Conservation (phyloP, 2,113 vertebrate genomes). For the Thamnophis sirtalis region DNA sequence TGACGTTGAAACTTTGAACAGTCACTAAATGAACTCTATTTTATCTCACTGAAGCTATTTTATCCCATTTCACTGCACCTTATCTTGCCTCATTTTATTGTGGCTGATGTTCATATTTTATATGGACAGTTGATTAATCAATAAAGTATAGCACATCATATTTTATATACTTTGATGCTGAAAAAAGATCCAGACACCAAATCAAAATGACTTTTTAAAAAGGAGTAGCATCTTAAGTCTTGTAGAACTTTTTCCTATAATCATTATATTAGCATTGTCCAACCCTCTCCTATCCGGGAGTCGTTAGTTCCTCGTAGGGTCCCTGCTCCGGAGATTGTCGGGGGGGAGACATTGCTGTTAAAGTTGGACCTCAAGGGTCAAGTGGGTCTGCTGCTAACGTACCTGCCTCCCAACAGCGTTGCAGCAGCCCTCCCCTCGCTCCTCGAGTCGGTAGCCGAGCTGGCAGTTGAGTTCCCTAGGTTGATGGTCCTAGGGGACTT, state of each 20-base stretch:
- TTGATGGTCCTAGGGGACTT: too few species aligned
- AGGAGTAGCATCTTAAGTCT: neutral
- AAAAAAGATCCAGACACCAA: neutral
- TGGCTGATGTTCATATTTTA: neutral
- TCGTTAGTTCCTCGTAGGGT: too few species aligned
- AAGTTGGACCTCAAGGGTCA: too few species aligned
- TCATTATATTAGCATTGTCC: neutral
- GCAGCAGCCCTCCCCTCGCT: too few species aligned
- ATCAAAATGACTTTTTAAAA: neutral
- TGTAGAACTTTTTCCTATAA: neutral
- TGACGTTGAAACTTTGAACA: neutral
- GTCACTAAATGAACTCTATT: neutral
- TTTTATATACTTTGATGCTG: neutral
- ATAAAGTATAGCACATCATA: neutral
- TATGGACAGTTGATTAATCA: neutral
- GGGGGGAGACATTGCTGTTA: too few species aligned
- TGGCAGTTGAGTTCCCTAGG: too few species aligned
- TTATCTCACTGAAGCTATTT: neutral
- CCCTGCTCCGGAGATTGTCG: too few species aligned
- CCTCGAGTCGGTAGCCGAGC: too few species aligned
- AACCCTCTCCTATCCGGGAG: neutral
- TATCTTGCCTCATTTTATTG: neutral
- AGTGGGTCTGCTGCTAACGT: too few species aligned
- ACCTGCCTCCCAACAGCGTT: too few species aligned
- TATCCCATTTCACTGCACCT: neutral